phyloP scores from a whole-genome alignment of 2,113 vertebrate species.

The Sphaerodactylus townsendi region DNA sequence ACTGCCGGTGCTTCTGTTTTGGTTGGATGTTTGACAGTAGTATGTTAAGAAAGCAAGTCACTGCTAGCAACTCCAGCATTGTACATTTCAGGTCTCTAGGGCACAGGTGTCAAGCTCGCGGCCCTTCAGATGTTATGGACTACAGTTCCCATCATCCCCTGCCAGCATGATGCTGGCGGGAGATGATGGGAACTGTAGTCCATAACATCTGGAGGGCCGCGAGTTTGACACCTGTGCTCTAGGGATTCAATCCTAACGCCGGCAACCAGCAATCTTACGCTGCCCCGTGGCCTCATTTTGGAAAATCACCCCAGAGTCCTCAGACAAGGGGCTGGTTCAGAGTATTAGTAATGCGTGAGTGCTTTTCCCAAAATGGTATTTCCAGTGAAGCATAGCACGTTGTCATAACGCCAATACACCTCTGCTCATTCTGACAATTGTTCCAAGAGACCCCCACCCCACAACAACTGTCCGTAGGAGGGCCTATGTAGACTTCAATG shows the following conservation, averaged over 20 bases:
- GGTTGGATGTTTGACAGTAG: not conserved
- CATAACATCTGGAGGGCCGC: no score
- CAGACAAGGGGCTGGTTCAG: not conserved
- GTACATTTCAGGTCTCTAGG: not conserved
- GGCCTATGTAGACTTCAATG: not conserved
- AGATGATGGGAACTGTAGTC: no score
- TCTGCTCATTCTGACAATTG: not conserved
- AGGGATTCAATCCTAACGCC: not conserved
- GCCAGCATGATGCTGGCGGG: no score
- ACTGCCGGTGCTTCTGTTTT: not conserved
- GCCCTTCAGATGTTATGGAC: no score
- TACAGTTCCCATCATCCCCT: no score
- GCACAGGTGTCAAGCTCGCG: no score
- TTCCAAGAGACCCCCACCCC: not conserved
- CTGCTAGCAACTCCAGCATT: constrained; percentile 4
- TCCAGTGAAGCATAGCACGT: not conserved
- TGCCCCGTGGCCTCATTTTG: not conserved
- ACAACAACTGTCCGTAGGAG: no score
- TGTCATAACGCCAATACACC: not conserved
- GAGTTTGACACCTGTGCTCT: no score
- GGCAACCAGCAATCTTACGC: not conserved
- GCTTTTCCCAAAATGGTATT: not conserved
- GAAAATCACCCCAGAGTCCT: not conserved
- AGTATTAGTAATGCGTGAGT: not conserved
- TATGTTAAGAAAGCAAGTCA: not conserved